Conservation (phyloP, 2,888 invertebrate genomes). For the Oligia fasciuncula region DNA sequence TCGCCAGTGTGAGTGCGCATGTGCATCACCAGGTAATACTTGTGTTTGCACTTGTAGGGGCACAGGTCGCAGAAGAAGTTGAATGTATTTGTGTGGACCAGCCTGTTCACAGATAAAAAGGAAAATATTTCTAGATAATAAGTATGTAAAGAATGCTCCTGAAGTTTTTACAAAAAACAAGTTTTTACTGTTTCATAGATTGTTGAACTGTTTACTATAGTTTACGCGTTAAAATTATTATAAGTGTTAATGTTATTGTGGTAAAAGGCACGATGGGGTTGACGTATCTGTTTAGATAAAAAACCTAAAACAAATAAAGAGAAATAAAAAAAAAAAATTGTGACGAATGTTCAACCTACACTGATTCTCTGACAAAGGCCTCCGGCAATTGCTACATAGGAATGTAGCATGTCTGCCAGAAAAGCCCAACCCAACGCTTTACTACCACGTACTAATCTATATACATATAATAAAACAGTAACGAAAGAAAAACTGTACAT, state of each 20-base stretch:
- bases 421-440: too few relatives aligned
- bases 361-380: background rate
- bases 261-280: too few relatives aligned
- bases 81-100: constrained; percentile 87
- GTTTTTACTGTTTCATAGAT: too few relatives aligned
- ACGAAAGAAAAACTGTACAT: too few relatives aligned
- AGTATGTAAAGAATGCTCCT: background rate
- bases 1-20: constrained; percentile 89
- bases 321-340: background rate
- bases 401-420: too few relatives aligned
- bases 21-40: constrained; percentile 89
- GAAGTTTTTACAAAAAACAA: background rate
- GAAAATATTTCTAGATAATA: background rate
- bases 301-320: too few relatives aligned
- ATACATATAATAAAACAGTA: too few relatives aligned
- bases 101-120: constrained; percentile 70
- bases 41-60: constrained; percentile 88
- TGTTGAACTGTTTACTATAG: too few relatives aligned
- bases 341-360: background rate
- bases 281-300: too few relatives aligned
- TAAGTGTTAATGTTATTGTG: too few relatives aligned
- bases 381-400: background rate
- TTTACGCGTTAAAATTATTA: too few relatives aligned
- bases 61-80: constrained; percentile 88
- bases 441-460: too few relatives aligned